Evolutionary conservation across 2,888 invertebrate genomes (phyloP).

Genomic region (Drosophila koepferae): DNA sequence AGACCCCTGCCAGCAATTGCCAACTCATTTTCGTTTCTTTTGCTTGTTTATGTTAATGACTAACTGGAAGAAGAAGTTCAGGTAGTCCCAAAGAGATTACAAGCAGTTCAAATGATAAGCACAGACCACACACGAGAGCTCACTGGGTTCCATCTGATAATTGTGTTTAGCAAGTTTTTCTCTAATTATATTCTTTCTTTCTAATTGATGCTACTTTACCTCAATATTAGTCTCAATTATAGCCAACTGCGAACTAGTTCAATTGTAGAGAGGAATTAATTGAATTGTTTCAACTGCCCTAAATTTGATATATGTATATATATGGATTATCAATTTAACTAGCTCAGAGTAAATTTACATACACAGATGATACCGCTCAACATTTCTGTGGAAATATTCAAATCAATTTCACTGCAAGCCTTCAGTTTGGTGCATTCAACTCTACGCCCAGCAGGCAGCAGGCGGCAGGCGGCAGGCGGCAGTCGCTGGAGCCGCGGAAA

Average conservation of each 20-base stretch:
- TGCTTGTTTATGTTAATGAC: constrained; percentile 76
- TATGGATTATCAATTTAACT: not conserved
- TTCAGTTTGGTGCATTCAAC: constrained; percentile 48
- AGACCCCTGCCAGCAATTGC: constrained; percentile 63
- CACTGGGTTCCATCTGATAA: not conserved
- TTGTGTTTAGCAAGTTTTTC: constrained; percentile 5
- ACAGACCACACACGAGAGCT: constrained; percentile 39
- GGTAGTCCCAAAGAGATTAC: constrained; percentile 38
- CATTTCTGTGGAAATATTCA: constrained; percentile 5
- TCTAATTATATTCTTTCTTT: not conserved
- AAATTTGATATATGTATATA: not conserved
- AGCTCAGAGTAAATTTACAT: not conserved
- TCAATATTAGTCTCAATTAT: constrained; percentile 1
- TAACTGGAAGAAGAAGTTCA: constrained; percentile 60
- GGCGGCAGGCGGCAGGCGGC: constrained; percentile 5
- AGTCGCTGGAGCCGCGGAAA: constrained; percentile 35
- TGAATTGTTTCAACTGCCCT: not conserved
- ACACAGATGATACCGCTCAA: not conserved
- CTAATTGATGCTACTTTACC: constrained; percentile 1
- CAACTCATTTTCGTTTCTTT: constrained; percentile 65
- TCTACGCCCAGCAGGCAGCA: constrained; percentile 20
- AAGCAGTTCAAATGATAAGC: constrained; percentile 37
- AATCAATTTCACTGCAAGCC: not conserved
- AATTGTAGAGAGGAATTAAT: not conserved
- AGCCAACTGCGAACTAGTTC: not conserved